Base-by-base conservation (phyloP, 2,888 invertebrate genomes). In the Hyppa rectilinea region DNA sequence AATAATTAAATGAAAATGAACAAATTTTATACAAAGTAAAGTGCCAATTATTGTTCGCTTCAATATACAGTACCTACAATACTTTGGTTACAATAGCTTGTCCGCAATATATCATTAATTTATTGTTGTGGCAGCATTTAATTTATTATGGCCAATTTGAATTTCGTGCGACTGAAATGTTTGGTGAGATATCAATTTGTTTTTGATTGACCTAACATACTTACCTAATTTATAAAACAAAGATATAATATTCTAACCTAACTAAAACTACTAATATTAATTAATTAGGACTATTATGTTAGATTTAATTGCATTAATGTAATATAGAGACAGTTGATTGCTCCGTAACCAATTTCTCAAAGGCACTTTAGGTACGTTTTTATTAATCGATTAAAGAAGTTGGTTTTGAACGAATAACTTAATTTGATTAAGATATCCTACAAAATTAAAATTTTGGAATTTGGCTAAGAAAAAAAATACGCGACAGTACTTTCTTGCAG, bases 401-500 rank as follows among this genome's bases (percentile, higher is more conserved):
- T 49, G 14, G 14, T n/a, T 49, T 49, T 1, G 29, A 49, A n/a
- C 4, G 5, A 49, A 14, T 14, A 29, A n/a, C 4, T 4, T 14
- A 40, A 26, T 12, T 20, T 12, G 4, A 43, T 56, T 20, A 38
- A 26, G 12, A 4, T 20, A 38, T 10, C 7, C 0, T 52, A 12
- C 38, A 62, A 7, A 6, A n/a, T 7, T 2, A 64, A 17, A 0
- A 20, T 14, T 36, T 10, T 10, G 0, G 12, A 43, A 56, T 7
- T 34, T 9, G 4, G 1, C 29, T n/a, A 2, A 26, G 29, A 23
- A n/a, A 59, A 58, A 40, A 34, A 14, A 2, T 0, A 12, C 29
- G 10, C n/a, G 9, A n/a, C 72, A 62, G 85, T 70, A 91, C 80
- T 94, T 92, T 87, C 92, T 58, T 23, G 26, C 66, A 43, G 58